phyloP scores from a whole-genome alignment of 2,113 vertebrate species.

The Cryptomyrus ogoouensis region DNA sequence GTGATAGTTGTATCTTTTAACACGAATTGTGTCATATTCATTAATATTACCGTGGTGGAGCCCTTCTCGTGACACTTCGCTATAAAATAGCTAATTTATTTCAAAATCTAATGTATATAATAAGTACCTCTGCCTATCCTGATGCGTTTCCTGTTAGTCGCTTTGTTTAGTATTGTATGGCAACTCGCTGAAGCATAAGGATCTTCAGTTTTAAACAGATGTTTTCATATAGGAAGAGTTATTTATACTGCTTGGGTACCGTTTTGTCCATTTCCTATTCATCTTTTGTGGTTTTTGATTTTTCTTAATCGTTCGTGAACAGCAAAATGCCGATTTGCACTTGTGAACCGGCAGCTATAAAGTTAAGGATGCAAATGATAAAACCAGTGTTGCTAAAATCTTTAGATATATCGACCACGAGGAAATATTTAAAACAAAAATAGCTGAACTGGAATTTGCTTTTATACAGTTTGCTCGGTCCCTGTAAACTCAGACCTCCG shows the following conservation, averaged over 20 bases:
- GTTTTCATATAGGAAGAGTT: background rate
- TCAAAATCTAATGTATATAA: background rate
- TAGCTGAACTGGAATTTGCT: background rate
- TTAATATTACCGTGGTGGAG: background rate
- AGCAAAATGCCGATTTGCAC: background rate
- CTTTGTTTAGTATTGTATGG: background rate
- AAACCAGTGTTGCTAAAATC: background rate
- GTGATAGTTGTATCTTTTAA: background rate
- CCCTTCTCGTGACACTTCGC: background rate
- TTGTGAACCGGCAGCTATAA: background rate
- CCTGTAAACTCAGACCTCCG: background rate
- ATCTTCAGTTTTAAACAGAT: background rate
- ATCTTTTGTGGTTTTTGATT: background rate
- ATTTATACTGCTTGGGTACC: background rate
- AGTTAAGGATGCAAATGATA: background rate
- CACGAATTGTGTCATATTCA: background rate
- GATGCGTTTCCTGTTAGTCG: constrained; percentile 9
- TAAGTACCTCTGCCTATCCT: background rate
- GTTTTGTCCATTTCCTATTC: background rate
- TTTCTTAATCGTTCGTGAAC: background rate
- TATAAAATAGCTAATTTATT: background rate
- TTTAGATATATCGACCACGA: background rate
- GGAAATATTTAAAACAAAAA: background rate
- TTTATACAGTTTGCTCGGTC: background rate
- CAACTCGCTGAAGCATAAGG: background rate